phyloP scores from a whole-genome alignment of 2,888 invertebrate species.

The Drosophila paramelanica region DNA sequence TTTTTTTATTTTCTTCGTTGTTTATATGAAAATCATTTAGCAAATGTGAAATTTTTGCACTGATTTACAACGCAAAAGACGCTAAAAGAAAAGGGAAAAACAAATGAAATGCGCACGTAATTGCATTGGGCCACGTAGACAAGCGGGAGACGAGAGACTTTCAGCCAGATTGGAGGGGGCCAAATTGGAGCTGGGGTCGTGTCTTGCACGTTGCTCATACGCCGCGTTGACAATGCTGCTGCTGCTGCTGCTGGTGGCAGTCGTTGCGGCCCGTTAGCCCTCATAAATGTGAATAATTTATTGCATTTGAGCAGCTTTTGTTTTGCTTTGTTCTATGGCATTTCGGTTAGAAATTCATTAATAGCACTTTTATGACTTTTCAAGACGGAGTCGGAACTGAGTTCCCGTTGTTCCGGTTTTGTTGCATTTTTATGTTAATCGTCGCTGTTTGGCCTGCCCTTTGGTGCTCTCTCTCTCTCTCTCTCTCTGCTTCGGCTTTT shows the following conservation, averaged over 20 bases:
- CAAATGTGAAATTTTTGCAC: conserved; percentile 56
- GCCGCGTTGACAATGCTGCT: conserved; percentile 52
- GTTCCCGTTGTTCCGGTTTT: conserved; percentile 22
- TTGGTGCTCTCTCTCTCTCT: conserved; percentile 16
- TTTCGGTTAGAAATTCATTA: conserved; percentile 78
- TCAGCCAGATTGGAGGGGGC: too few relatives aligned
- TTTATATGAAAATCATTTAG: conserved; percentile 61
- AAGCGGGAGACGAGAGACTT: conserved; percentile 7
- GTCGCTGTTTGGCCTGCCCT: conserved; percentile 46
- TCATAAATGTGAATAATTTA: conserved; percentile 79
- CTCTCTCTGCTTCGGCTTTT: neutral
- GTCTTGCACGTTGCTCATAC: conserved; percentile 52
- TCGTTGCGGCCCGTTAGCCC: conserved; percentile 34
- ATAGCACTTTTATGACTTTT: conserved; percentile 78
- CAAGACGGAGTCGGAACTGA: conserved; percentile 43
- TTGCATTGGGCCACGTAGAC: conserved; percentile 76
- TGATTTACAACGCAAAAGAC: conserved; percentile 49
- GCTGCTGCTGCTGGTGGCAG: conserved; percentile 22
- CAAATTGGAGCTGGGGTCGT: too few relatives aligned
- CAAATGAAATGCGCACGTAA: conserved; percentile 72
- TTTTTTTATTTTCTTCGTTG: conserved; percentile 5
- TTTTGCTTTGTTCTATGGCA: conserved; percentile 47
- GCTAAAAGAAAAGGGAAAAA: conserved; percentile 39
- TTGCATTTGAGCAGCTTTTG: conserved; percentile 69
- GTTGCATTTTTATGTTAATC: conserved; percentile 79